These are phyloP conservation scores for Lerista edwardsae DNA, from an alignment of 2,797 vertebrate genomes.

Conservation along the genomic window DNA sequence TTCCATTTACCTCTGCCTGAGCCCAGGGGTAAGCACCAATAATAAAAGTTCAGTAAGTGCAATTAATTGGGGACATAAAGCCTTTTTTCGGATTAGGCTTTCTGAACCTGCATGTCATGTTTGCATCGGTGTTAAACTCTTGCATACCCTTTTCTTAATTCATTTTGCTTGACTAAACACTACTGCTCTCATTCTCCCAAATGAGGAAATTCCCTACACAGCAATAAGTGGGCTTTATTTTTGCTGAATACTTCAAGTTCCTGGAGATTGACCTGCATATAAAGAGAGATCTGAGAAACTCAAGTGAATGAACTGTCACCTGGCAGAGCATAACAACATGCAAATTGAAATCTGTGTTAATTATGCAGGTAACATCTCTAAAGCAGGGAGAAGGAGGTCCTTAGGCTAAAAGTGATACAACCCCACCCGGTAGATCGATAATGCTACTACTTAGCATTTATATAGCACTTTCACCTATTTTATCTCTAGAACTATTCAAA, in stretches of 20 bases:
- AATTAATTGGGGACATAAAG: not conserved
- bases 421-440: conserved; percentile 23
- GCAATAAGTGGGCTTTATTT: not conserved
- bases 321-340: conserved; percentile 28
- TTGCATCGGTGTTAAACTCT: not conserved
- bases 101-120: not conserved
- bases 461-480: not conserved
- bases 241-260: not conserved
- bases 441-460: not conserved
- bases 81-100: not conserved
- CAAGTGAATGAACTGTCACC: conserved; percentile 21
- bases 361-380: conserved; percentile 12
- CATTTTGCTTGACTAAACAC: conserved; percentile 25
- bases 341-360: conserved; percentile 21
- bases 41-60: rapidly evolving
- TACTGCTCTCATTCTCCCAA: not conserved
- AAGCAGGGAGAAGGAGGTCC: conserved; percentile 1
- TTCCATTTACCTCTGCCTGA: not conserved
- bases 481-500: not conserved
- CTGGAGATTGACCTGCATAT: conserved; percentile 7
- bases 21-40: not conserved
- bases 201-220: not conserved
- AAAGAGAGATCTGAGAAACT: conserved; percentile 34
- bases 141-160: conserved; percentile 6
- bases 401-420: conserved; percentile 17